phyloP scores from a whole-genome alignment of 2,113 vertebrate genomes.

The Tringa solitaria region DNA sequence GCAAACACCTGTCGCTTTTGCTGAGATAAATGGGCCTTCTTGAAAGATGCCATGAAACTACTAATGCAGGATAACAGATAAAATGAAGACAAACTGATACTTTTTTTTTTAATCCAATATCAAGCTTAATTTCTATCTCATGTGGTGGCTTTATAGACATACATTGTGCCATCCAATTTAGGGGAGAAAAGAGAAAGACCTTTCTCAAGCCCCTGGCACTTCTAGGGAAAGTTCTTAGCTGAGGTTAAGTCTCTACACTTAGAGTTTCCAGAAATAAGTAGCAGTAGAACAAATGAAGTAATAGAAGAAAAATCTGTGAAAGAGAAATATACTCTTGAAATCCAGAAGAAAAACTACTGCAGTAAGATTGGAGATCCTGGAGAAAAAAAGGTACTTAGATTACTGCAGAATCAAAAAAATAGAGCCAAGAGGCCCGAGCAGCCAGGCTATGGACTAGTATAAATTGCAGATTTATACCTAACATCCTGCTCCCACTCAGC shows the following conservation, averaged over 20 bases:
- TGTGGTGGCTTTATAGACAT: neutral
- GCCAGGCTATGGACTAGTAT: neutral
- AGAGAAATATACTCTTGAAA: neutral
- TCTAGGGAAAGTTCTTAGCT: neutral
- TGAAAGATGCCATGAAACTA: neutral
- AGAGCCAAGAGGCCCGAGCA: neutral
- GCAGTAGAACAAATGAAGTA: neutral
- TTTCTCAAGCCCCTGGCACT: neutral
- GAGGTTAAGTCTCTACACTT: neutral
- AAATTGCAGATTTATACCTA: neutral
- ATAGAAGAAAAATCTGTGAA: neutral
- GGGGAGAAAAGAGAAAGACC: neutral
- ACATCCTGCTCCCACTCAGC: neutral
- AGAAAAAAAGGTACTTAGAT: neutral
- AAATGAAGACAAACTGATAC: neutral
- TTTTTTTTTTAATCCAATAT: neutral
- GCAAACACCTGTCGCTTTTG: neutral
- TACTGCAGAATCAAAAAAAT: neutral
- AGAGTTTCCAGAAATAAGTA: neutral
- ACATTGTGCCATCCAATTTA: neutral
- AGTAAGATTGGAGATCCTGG: rapidly evolving
- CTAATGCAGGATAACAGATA: neutral
- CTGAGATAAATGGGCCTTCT: neutral
- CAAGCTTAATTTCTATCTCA: neutral
- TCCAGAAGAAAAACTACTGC: neutral